Base-by-base conservation (phyloP, 1,140 invertebrate species). In the Ceratoteleas bidentatus region DNA sequence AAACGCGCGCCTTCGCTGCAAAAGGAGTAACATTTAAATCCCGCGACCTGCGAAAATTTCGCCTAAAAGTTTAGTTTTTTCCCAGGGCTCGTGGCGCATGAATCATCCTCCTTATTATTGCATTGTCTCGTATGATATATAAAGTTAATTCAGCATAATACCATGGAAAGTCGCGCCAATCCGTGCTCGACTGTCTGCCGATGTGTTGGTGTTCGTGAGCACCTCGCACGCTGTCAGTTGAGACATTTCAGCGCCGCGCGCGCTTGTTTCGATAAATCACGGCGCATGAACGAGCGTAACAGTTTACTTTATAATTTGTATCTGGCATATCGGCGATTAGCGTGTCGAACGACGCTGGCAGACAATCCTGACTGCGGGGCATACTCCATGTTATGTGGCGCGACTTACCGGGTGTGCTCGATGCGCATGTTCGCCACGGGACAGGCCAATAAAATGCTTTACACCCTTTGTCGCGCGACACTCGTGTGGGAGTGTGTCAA, bases 231-330 rank as follows among this genome's bases (percentile, higher is more conserved):
- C 66, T 78, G 66, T 78, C 75, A 72, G 58, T 34, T 49, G 13
- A 79, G 76, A 66, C 68, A 61, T 79, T 79, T 79, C 76, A 79
- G 66, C 76, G 40, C 52, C 43, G 34, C 11, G 52, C 58, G 33
- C 52, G 58, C 68, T 61, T 50, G 54, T 49, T 72, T 57, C 68
- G 56, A 79, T 79, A 72, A 79, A 79, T 79, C 76, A 79, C 43
- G 60, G 49, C 16, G 45, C 76, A 66, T n/a, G 33, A 72, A 72
- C 68, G 60, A 72, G 50, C 56, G 38, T 52, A 79, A 72, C 76
- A 64, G 75, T 65, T 78, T 78, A 72, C 52, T 78, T 77, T 43
- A 53, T 49, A 78, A 78, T 78, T 78, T 78, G 66, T 78, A 70
- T 72, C 36, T 78, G 58, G 66, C 47, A 78, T 77, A 65, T 78